These are phyloP conservation scores for Isaurus tuberculatus DNA, from an alignment of 92 coral and sea anemone species.

Conservation along the genomic window DNA sequence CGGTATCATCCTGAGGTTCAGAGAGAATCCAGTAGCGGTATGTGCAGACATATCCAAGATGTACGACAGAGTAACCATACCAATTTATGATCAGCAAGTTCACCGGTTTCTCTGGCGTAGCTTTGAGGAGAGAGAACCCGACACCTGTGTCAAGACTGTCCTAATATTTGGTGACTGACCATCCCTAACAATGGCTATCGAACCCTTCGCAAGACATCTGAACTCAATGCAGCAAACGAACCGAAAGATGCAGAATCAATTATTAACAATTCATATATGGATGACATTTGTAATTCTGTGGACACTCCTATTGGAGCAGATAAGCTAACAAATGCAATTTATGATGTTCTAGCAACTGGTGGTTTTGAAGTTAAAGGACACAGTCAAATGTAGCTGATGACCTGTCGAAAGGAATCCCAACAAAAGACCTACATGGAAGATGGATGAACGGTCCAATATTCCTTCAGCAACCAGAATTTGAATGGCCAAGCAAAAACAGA, in stretches of 20 bases:
- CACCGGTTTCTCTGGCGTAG: slow-evolving; percentile 51
- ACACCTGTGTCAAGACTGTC: slow-evolving; percentile 35
- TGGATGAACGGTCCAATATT: slow-evolving; percentile 69
- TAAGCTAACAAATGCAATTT: slow-evolving; percentile 32
- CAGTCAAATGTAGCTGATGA: slow-evolving; percentile 66
- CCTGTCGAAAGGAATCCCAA: slow-evolving; percentile 65
- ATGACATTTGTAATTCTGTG: slow-evolving; percentile 58
- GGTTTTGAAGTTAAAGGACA: slow-evolving; percentile 51
- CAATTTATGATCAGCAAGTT: slow-evolving; percentile 51
- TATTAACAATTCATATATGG: slow-evolving; percentile 49
- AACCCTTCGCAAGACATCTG: slow-evolving; percentile 47
- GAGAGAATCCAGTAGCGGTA: slow-evolving; percentile 59
- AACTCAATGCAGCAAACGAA: slow-evolving; percentile 32
- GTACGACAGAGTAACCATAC: slow-evolving; percentile 49
- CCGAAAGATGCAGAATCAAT: slow-evolving; percentile 58
- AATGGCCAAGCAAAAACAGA: slow-evolving; percentile 63
- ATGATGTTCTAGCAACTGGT: slow-evolving; percentile 41
- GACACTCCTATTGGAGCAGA: slow-evolving; percentile 23
- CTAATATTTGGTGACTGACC: slow-evolving; percentile 55
- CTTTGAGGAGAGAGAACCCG: slow-evolving; percentile 35
- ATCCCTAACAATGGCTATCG: slow-evolving; percentile 54
- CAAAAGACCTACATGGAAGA: slow-evolving; percentile 65
- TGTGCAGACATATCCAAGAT: slow-evolving; percentile 59
- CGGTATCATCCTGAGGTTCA: slow-evolving; percentile 55
- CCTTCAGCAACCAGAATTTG: slow-evolving; percentile 50